Base-by-base conservation (phyloP, 64 coral and sea anemone genomes). In the Montipora efflorescens region DNA sequence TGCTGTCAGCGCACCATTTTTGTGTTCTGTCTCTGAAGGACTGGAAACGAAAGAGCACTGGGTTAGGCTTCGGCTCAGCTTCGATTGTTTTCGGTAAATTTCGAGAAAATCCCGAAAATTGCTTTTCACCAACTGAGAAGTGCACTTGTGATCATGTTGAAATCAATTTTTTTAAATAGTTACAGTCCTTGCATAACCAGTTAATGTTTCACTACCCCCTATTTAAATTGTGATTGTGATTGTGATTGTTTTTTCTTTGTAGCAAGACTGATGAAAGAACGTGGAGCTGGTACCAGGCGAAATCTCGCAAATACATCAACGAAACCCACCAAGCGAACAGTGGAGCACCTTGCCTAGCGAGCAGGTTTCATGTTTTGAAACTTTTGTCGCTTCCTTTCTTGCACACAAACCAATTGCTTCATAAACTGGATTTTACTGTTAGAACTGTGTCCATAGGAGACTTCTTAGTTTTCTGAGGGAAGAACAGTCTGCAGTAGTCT, bases 311-410 rank as follows among this genome's bases (percentile, higher is more conserved):
- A 83, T 36, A 83, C 47, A 12, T 36, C 3, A 49, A 47, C 59
- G 58, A 71, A 71, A 70, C 62, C 8, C 62, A 71, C 44, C 1
- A 72, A 20, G 13, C 16, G 47, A 50, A 86, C 82, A 86, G 43
- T 71, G n/a, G 47, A 14, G 66, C 82, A 86, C 82, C 82, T 86
- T 86, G 36, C 68, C 9, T 21, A 5, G 9, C 4, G 8, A 86
- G 46, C 82, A 86, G 82, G 82, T 86, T 86, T 85, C 76, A 21
- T 36, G 28, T 48, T 86, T 47, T 86, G 47, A 0, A 47, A 14
- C 19, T 72, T 51, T 45, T 25, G 16, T 47, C 14, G 7, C 16
- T 70, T 64, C 18, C 2, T 70, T 13, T 86, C 16, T 66, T 14
- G n/a, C 19, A 10, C 16, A 48, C 19, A 21, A n/a, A 22, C 70